Percentiles rank a stretch among this genome's conserved stretches.
These are phyloP conservation scores for Barypeithes pellucidus DNA, from an alignment of 2,888 invertebrate species.

Conservation along the genomic window DNA sequence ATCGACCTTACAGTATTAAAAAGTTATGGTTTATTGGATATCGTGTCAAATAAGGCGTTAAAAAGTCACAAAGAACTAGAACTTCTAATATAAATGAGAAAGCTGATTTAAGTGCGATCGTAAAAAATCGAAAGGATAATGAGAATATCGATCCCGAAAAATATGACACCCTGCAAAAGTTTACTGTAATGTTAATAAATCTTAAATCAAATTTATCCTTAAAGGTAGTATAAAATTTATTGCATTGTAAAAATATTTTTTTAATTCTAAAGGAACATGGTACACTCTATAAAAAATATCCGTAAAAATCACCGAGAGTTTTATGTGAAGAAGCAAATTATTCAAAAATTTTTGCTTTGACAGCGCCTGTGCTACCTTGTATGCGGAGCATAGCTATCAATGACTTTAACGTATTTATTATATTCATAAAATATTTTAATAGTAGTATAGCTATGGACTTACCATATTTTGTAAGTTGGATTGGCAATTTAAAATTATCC, in stretches of 20 bases:
- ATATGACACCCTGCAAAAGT: neutral
- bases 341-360: no score
- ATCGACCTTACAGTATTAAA: neutral
- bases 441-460: neutral
- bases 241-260: no score
- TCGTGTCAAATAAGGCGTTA: neutral
- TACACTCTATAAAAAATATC: no score
- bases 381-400: no score
- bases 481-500: neutral
- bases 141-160: neutral
- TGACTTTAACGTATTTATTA: no score
- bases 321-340: no score
- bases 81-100: neutral
- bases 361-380: no score
- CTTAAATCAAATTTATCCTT: neutral
- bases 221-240: neutral
- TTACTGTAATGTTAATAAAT: no score
- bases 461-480: neutral
- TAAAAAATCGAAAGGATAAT: slow-evolving; percentile 1
- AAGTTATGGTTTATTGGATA: neutral
- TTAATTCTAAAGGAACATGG: no score
- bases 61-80: neutral
- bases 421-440: neutral
- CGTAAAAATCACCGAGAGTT: no score
- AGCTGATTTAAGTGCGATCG: neutral